Evolutionary conservation across 2,113 vertebrate species (phyloP), one percentile per base, ranked within the genome.

Genomic region (Neopipo cinnamomea): DNA sequence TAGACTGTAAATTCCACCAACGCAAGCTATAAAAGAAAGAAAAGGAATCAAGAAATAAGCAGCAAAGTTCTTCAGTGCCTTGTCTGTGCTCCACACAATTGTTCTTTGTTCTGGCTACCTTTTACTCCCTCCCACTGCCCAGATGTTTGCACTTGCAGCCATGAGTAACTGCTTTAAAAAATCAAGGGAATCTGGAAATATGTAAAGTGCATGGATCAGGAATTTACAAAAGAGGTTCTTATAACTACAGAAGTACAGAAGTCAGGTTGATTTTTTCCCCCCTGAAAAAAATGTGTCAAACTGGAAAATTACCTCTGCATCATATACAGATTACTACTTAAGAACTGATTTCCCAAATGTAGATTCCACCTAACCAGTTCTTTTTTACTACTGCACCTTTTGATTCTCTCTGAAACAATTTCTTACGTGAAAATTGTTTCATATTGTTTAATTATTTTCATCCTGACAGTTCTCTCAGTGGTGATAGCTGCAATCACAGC

Each of bases 21-120:
- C 4, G 4, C 71, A 93, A 97, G 33, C 20, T 56, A 87, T 72
- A 53, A 85, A 79, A 35, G 35, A 8, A 0, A 33, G 21, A 18
- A 30, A 78, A 19, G 3, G 33, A 66, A 77, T 16, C 31, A 63
- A 65, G 50, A 86, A 87, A 66, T 42, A 91, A 55, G 56, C 37
- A 85, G 50, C 7, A 39, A 85, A 83, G 42, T 87, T 88, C 52
- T 91, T 77, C 52, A 88, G 30, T 46, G 71, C 71, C 42, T 88
- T 87, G 49, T 73, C 78, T 91, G 75, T 31, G 35, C 31, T 83
- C n/a, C 30, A 82, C 20, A 84, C 21, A 58, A 53, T 52, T 94
- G 58, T 85, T 93, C 55, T 93, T 80, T 82, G 67, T 88, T 82
- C 85, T 88, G 76, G 30, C 50, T 95, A 90, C 37, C 46, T 88